A percentile compares a stretch with the other conserved stretches of the same genome.
phyloP scores from a whole-genome alignment of 2,888 invertebrate genomes.

The Hydraecia micacea region DNA sequence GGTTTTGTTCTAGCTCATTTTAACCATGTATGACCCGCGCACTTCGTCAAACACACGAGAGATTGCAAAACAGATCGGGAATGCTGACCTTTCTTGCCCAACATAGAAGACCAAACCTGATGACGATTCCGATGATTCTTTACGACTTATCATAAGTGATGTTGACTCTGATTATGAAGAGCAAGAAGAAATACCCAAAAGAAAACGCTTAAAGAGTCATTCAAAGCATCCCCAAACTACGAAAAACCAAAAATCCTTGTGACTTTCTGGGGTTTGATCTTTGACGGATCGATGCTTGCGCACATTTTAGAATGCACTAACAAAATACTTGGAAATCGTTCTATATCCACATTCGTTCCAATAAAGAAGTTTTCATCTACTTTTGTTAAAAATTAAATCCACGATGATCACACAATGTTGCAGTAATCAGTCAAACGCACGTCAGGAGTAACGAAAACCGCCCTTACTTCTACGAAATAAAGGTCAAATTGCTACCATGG shows the following conservation, averaged over 20 bases:
- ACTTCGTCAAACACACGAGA: too few relatives aligned
- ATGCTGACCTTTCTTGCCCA: background rate
- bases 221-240: background rate
- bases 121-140: background rate
- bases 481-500: background rate
- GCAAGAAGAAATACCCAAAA: background rate
- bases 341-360: background rate
- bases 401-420: constrained; percentile 8
- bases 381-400: background rate
- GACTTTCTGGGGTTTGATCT: background rate
- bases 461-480: constrained; percentile 7
- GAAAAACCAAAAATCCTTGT: background rate
- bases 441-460: background rate
- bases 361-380: too few relatives aligned
- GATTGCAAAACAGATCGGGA: background rate
- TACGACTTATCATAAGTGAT: background rate
- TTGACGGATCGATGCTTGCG: background rate
- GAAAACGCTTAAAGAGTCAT: background rate
- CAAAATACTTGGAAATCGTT: background rate
- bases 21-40: background rate
- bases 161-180: background rate
- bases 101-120: background rate
- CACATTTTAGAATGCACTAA: background rate
- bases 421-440: background rate
- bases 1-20: background rate